Evolutionary conservation across 30 jellyfish, hydroid and myxozoan species (phyloP).

Genomic region (Haliclystus octoradiatus): DNA sequence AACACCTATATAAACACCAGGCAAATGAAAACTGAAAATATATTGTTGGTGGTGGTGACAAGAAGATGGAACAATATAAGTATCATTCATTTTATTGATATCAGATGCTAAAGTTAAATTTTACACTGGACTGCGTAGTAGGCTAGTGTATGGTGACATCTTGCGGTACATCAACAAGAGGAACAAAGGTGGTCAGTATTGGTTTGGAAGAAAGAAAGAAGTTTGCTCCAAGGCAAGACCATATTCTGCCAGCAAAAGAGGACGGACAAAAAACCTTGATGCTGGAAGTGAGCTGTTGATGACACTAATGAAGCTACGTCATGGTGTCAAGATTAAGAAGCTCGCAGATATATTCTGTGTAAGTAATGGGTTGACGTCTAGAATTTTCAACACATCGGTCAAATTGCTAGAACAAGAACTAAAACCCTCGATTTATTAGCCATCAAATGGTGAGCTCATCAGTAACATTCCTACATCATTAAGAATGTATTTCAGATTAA

Average conservation of each 20-base stretch:
- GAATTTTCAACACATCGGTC: slow-evolving; percentile 9
- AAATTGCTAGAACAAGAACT: slow-evolving; percentile 8
- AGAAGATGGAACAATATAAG: too few relatives aligned
- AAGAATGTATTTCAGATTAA: slow-evolving; percentile 5
- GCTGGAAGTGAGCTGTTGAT: slow-evolving; percentile 2
- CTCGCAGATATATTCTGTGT: slow-evolving; percentile 4
- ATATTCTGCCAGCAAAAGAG: background rate
- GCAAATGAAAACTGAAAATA: too few relatives aligned
- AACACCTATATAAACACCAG: too few relatives aligned
- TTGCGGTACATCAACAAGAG: background rate
- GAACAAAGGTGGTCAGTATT: background rate
- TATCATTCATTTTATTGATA: too few relatives aligned
- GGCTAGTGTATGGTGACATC: slow-evolving; percentile 4
- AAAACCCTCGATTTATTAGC: slow-evolving; percentile 6
- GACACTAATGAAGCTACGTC: slow-evolving; percentile 5
- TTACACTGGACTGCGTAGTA: slow-evolving; percentile 8
- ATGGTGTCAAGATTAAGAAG: slow-evolving; percentile 3
- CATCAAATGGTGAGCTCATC: background rate
- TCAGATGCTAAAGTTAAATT: slow-evolving; percentile 4
- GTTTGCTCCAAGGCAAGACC: background rate
- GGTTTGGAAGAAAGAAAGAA: slow-evolving; percentile 6
- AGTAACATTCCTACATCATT: slow-evolving; percentile 1
- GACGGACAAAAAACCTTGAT: slow-evolving; percentile 5
- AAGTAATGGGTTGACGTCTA: slow-evolving; percentile 6
- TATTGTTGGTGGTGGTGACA: too few relatives aligned